Evolutionary conservation across 2,797 vertebrate species (phyloP), one percentile per base, ranked within the genome.

Genomic region (Falco novaeseelandiae): DNA sequence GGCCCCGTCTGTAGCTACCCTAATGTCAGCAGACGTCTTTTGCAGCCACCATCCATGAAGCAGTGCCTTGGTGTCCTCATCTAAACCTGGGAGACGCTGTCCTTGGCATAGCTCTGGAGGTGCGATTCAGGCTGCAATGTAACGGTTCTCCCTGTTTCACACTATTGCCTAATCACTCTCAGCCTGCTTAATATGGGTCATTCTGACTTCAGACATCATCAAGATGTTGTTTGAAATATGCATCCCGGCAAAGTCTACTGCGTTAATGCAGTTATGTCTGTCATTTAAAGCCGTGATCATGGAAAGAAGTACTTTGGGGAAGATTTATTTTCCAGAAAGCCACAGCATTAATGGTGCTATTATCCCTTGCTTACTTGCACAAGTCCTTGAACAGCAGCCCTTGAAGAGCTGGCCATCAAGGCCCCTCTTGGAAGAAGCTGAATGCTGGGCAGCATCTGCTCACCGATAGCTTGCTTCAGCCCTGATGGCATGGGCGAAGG

Each of bases 1-100:
- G 3, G 6, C 7, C 18, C 48, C 3, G 0, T 5, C 27, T 1
- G 0, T 21, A 44, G 16, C 55, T 46, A 9, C 3, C 1, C 9
- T 0, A 1, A 5, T 2, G 1, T 10, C 65, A 51, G 11, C 26
- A 58, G 51, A 20, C 17, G 23, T 36, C 25, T 73, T 34, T 6
- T 49, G n/a, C 32, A 54, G 6, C 10, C 14, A 23, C 1, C 57
- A 30, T 15, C 42, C 59, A 16, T 1, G 8, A 54, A 21, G 19
- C 51, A 44, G n/a, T 34, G 44, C 32, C 26, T 63, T 8, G 0
- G 9, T 32, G 32, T 52, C 66, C 42, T 72, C 57, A 27, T 6
- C 32, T 27, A 42, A 80, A 29, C 11, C 27, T 66, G 26, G 23
- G 61, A 71, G 17, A 55, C 11, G 10, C 36, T 49, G 77, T 74